These are phyloP conservation scores for Troides aeacus DNA, from an alignment of 2,888 invertebrate genomes.

Conservation along the genomic window DNA sequence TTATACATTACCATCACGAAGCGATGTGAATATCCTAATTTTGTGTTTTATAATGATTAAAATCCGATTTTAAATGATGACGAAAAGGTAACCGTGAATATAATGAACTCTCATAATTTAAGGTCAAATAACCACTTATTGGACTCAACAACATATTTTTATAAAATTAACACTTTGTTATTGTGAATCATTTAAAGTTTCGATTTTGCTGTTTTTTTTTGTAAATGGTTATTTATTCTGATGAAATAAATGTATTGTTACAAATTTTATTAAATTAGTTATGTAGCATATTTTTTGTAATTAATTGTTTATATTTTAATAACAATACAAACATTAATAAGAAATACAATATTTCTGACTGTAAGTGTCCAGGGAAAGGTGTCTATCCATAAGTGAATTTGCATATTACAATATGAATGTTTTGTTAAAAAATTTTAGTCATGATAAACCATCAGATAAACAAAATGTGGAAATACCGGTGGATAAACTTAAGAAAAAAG, in stretches of 20 bases:
- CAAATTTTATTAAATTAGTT: background rate
- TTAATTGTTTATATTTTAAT: no score
- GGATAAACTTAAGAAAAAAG: conserved; percentile 58
- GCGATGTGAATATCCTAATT: conserved; percentile 70
- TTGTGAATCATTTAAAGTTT: background rate
- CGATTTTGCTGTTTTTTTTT: background rate
- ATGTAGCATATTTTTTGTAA: background rate
- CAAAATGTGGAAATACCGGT: conserved; percentile 49
- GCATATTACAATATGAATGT: background rate
- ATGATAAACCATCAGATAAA: conserved; percentile 55
- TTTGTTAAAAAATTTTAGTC: conserved; percentile 34
- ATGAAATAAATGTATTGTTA: background rate
- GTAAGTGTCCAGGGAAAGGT: background rate
- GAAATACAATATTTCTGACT: no score
- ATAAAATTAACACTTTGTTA: background rate
- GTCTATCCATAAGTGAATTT: background rate
- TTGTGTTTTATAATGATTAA: conserved; percentile 61
- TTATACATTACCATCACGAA: conserved; percentile 77
- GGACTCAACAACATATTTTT: no score
- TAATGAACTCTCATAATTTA: background rate
- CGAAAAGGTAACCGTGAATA: conserved; percentile 52
- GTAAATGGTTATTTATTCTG: no score
- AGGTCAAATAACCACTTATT: no score
- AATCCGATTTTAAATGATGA: conserved; percentile 50
- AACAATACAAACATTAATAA: no score